A percentile compares a stretch with the other conserved stretches of the same genome.
Evolutionary conservation across 2,888 invertebrate species (phyloP).

Genomic region (Dusona sp.): DNA sequence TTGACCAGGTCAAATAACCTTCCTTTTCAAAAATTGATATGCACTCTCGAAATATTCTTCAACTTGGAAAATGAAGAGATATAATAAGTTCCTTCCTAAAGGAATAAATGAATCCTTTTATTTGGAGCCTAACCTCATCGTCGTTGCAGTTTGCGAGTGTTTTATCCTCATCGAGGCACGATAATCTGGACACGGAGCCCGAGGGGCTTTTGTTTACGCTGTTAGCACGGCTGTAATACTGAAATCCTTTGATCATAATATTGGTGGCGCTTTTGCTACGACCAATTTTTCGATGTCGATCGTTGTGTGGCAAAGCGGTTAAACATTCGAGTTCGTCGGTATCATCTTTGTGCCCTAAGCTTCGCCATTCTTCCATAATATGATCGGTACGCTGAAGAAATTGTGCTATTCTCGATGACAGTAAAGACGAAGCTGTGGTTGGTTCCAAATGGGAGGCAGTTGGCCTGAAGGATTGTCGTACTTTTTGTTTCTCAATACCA

Average conservation of each 20-base stretch:
- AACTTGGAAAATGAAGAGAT: neutral
- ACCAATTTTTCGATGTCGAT: constrained; percentile 67
- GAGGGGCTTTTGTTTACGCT: constrained; percentile 80
- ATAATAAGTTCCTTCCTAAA: neutral
- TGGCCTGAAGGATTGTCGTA: constrained; percentile 89
- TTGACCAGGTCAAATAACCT: neutral
- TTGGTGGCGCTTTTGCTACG: constrained; percentile 89
- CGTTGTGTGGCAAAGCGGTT: constrained; percentile 63
- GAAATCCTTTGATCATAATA: constrained; percentile 93
- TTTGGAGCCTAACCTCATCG: constrained; percentile 75
- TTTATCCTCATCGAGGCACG: constrained; percentile 76
- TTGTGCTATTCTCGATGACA: constrained; percentile 91
- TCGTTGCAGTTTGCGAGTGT: constrained; percentile 80
- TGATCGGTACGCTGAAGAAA: constrained; percentile 94
- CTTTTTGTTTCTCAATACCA: constrained; percentile 90
- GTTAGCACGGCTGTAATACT: constrained; percentile 86
- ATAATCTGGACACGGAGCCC: constrained; percentile 73
- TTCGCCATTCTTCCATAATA: constrained; percentile 94
- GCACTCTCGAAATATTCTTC: neutral
- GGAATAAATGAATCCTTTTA: neutral
- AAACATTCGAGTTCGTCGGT: constrained; percentile 77
- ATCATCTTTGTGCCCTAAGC: constrained; percentile 88
- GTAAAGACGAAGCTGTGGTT: constrained; percentile 91
- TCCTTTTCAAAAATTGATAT: no score
- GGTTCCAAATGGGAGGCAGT: constrained; percentile 92